Evolutionary conservation across 1,140 invertebrate species (phyloP).

Genomic region (Tetragnatha versicolor): DNA sequence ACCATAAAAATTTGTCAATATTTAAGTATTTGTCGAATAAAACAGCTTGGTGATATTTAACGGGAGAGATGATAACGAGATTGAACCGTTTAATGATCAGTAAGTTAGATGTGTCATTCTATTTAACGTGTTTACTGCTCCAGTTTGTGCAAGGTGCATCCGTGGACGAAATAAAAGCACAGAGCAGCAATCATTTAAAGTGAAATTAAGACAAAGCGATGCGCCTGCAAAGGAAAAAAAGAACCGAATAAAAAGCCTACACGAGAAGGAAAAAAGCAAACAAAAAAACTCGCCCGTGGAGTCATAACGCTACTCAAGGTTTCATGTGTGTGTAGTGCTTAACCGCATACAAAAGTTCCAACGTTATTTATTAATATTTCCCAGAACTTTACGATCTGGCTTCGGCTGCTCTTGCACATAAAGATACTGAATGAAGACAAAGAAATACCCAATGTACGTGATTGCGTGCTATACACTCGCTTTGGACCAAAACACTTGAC

Average conservation of each 20-base stretch:
- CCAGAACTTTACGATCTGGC: conserved; percentile 32
- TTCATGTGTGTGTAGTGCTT: conserved; percentile 15
- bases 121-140: not conserved
- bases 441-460: conserved; percentile 41
- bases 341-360: conserved; percentile 39
- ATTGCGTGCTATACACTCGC: conserved; percentile 28
- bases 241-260: not conserved
- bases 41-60: too few relatives aligned
- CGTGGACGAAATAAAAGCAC: conserved; percentile 21
- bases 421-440: conserved; percentile 42
- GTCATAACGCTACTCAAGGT: conserved; percentile 27
- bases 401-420: conserved; percentile 25
- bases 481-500: conserved; percentile 23
- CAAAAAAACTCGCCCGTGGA: not conserved
- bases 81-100: not conserved
- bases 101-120: not conserved
- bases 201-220: conserved; percentile 42
- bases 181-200: conserved; percentile 22
- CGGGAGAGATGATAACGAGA: not conserved
- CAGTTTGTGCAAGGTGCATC: conserved; percentile 24
- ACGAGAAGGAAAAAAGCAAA: not conserved
- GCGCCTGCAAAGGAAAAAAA: conserved; percentile 21
- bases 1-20: too few relatives aligned
- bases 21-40: too few relatives aligned
- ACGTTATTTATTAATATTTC: conserved; percentile 37